Evolutionary conservation across 1,140 invertebrate genomes (phyloP).

Genomic region (Sitophilus oryzae): DNA sequence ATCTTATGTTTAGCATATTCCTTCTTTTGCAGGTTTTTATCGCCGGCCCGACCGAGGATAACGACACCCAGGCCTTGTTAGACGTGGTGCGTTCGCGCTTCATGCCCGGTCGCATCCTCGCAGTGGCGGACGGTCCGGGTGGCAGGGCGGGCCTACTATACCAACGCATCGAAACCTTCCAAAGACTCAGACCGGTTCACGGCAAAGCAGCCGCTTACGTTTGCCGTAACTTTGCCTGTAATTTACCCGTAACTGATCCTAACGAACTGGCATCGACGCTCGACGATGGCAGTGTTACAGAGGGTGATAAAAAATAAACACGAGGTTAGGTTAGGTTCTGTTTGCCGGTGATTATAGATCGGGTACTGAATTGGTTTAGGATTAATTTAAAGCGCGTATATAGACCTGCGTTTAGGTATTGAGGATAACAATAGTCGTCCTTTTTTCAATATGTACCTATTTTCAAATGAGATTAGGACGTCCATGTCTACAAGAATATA

Average conservation of each 20-base stretch:
- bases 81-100: constrained; percentile 59
- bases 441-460: too few relatives aligned
- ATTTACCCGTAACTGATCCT: constrained; percentile 67
- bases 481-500: too few relatives aligned
- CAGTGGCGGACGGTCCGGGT: constrained; percentile 55
- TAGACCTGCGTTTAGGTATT: too few relatives aligned
- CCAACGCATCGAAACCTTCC: constrained; percentile 31
- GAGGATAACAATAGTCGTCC: too few relatives aligned
- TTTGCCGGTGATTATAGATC: too few relatives aligned
- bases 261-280: constrained; percentile 59
- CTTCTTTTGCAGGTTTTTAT: constrained; percentile 56
- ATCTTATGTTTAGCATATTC: too few relatives aligned
- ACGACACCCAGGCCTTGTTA: constrained; percentile 62
- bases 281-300: constrained; percentile 40
- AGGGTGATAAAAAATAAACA: background rate
- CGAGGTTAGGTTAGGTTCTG: too few relatives aligned
- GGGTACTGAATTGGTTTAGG: too few relatives aligned
- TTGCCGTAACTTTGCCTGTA: constrained; percentile 73
- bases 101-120: constrained; percentile 64
- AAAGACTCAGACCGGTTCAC: constrained; percentile 41
- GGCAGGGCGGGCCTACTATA: constrained; percentile 43
- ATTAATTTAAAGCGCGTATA: too few relatives aligned
- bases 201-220: constrained; percentile 70
- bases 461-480: too few relatives aligned
- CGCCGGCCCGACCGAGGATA: constrained; percentile 56